Conservation (phyloP, 2,888 invertebrate genomes). For the Trilocha varians region DNA sequence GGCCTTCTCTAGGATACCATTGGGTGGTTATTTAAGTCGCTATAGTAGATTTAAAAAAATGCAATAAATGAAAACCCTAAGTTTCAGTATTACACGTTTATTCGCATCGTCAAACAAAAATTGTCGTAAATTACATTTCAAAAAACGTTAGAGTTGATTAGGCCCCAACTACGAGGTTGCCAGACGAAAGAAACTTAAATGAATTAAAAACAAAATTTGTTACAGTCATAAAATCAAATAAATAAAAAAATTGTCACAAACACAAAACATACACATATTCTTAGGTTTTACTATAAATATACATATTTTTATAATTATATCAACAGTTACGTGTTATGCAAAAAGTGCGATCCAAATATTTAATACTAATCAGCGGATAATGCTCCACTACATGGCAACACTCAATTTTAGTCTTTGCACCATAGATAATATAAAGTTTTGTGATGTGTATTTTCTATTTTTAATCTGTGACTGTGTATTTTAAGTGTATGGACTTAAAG, state of each 20-base stretch:
- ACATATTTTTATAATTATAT: slow-evolving; percentile 57
- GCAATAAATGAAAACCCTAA: slow-evolving; percentile 10
- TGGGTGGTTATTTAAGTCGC: no score
- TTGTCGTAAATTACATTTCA: slow-evolving; percentile 12
- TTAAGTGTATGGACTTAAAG: slow-evolving; percentile 10
- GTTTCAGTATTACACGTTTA: slow-evolving; percentile 58
- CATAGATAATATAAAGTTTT: background rate
- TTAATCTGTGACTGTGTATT: slow-evolving; percentile 6
- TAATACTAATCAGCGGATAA: slow-evolving; percentile 27
- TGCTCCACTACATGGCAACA: slow-evolving; percentile 1
- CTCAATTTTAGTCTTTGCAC: background rate
- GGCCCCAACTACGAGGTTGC: slow-evolving; percentile 23
- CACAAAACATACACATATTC: no score
- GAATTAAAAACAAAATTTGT: slow-evolving; percentile 18
- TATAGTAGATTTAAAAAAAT: slow-evolving; percentile 3
- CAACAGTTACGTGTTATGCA: slow-evolving; percentile 64
- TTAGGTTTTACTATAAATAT: slow-evolving; percentile 31
- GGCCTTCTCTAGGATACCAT: no score
- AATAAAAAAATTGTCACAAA: no score
- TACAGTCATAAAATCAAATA: slow-evolving; percentile 13
- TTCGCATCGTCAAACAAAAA: slow-evolving; percentile 57
- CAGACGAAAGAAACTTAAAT: slow-evolving; percentile 20
- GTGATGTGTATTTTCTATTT: background rate
- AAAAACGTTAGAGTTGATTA: slow-evolving; percentile 18
- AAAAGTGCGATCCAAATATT: slow-evolving; percentile 58